A percentile compares a stretch with the other conserved stretches of the same genome.
Evolutionary conservation across 2,888 invertebrate species (phyloP).

Genomic region (Lycocerus yunnanus): DNA sequence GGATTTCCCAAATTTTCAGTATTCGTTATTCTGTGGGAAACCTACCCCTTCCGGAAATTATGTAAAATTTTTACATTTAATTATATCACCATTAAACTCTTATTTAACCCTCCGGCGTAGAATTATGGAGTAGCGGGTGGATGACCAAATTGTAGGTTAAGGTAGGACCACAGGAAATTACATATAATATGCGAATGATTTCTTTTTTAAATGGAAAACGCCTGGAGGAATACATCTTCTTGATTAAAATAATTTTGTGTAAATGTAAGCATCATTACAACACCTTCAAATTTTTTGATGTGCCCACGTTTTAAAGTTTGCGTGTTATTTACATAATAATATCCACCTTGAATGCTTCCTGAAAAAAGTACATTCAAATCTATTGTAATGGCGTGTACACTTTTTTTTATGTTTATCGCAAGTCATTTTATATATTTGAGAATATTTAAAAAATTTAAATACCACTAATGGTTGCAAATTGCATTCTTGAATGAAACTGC

Average conservation of each 20-base stretch:
- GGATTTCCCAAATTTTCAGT: too few relatives aligned
- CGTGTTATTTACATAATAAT: background rate
- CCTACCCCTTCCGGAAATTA: background rate
- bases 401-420: background rate
- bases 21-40: too few relatives aligned
- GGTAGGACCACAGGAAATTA: too few relatives aligned
- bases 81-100: too few relatives aligned
- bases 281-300: background rate
- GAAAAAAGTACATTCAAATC: background rate
- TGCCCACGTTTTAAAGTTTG: background rate
- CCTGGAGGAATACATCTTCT: background rate
- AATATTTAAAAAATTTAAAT: background rate
- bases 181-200: too few relatives aligned
- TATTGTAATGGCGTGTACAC: background rate
- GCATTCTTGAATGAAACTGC: background rate
- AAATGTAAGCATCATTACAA: background rate
- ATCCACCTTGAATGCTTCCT: background rate
- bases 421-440: background rate
- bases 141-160: background rate
- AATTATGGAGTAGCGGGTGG: background rate
- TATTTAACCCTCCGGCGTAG: background rate
- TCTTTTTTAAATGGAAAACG: too few relatives aligned
- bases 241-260: constrained; percentile 1
- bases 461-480: background rate
- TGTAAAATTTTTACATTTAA: background rate